Base-by-base conservation (phyloP, 2,888 invertebrate genomes). In the Globia sparganii region DNA sequence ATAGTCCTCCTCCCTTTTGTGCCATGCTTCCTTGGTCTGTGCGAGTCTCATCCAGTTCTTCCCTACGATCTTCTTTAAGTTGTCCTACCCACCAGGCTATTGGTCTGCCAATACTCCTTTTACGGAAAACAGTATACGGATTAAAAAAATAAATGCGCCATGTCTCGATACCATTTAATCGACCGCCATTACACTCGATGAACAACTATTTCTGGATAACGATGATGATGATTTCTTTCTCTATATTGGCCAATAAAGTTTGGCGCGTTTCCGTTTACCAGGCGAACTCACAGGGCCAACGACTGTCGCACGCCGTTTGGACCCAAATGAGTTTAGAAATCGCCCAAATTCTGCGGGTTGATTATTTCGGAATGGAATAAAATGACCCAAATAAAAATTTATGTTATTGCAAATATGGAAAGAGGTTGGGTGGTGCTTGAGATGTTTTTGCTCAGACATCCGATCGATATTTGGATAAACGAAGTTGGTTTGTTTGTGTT, bases 301-400 rank as follows among this genome's bases (percentile, higher is more conserved):
- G 78, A 81, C 87, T 80, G 80, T 78, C 78, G 70, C 86, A 83
- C 74, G 74, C 77, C 87, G 77, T 89, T 86, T 83, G 65, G 77
- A 72, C 73, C 82, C 88, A 88, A 88, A 88, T 88, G 89, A 85
- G 83, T 82, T 88, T 81, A 80, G 81, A 67, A 89, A 87, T 88
- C 80, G 79, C 68, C 86, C 73, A 85, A 89, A 86, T 82, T 81
- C 77, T 80, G 78, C 84, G 86, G 78, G 75, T 81, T 87, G 77
- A 87, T 88, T 83, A 86, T 89, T 81, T 87, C 78, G 65, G 59
- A 81, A 87, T 77, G 81, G 77, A 81, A 85, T 78, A 82, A 80
- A 86, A 89, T 84, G 80, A 80, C 84, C 81, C 72, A 28, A 75
- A 77, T 85, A 87, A 88, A 84, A 79, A 86, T 84, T 82, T 75